Evolutionary conservation across 2,113 vertebrate genomes (phyloP).

Genomic region (Pseudonaja textilis): DNA sequence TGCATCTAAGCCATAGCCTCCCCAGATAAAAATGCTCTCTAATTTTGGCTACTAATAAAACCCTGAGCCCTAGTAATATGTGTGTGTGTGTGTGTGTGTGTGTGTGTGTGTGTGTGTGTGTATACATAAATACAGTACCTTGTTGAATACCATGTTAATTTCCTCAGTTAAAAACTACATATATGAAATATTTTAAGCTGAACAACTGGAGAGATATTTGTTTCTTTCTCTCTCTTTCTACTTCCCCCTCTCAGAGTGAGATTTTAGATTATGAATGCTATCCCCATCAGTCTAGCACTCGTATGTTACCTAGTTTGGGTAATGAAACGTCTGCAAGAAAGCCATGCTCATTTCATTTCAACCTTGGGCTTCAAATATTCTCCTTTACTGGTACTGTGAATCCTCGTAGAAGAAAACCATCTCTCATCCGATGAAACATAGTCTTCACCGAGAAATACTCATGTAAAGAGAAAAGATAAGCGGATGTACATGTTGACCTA

Average conservation of each 20-base stretch:
- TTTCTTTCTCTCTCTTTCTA: not conserved
- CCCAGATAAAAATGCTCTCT: not conserved
- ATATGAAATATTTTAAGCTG: not conserved
- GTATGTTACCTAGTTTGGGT: not conserved
- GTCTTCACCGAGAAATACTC: not conserved
- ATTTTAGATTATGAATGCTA: not conserved
- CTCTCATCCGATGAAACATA: not conserved
- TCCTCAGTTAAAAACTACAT: not conserved
- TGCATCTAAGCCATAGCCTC: not conserved
- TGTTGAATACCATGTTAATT: not conserved
- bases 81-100: too few species aligned
- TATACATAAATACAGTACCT: not conserved
- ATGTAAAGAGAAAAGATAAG: not conserved
- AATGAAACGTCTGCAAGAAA: not conserved
- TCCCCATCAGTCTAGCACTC: not conserved
- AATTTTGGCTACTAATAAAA: not conserved
- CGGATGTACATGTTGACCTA: constrained; percentile 56
- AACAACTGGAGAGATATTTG: not conserved
- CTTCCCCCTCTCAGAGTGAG: not conserved
- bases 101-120: too few species aligned
- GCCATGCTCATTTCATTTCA: not conserved
- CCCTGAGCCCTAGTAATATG: not conserved
- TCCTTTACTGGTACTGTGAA: not conserved
- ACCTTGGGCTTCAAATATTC: not conserved
- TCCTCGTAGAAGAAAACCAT: not conserved